Evolutionary conservation across 2,113 vertebrate genomes (phyloP), one percentile per base, ranked within the genome.

Genomic region (Aramus guarauna): DNA sequence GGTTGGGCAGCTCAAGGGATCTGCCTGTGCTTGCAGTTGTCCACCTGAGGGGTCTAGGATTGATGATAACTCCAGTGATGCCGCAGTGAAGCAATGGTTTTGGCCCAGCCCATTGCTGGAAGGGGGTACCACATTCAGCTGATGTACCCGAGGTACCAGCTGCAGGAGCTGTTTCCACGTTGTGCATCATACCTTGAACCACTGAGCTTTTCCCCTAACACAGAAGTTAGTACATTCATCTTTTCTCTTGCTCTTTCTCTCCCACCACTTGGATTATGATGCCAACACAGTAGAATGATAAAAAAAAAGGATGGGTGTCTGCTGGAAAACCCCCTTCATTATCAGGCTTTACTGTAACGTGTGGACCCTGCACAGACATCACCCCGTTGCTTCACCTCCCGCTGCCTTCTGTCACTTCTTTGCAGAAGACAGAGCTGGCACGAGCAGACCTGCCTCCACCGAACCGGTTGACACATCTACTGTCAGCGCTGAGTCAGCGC

Each of bases 71-170:
- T 27, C 34, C 52, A 67, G n/a, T 8, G 5, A 34, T 16, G 20
- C 24, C 53, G 6, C 39, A 47, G 6, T 16, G 14, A 85, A 85
- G 11, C 71, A 75, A 55, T 20, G 19, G 0, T 41, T 88, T 48
- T 34, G 15, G 9, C 27, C 17, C n/a, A 92, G 3, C 17, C 13
- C 18, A 1, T 20, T 41, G 24, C 78, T 74, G 47, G 63, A 88
- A 60, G n/a, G n/a, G 11, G 3, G 1, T 32, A 55, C 7, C 11
- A 7, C 27, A 9, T 39, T 27, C n/a, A 80, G 30, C 13, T 37
- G 75, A 45, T 45, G n/a, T 7, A 26, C 16, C 18, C 0, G 0
- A 66, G 36, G 36, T 7, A 30, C 30, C 21, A 21, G 29, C 29
- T 0, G 0, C 50, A 56, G 52, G 30, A 82, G 21, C 32, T 64